These are phyloP conservation scores for Temnothorax curvispinosus DNA, from an alignment of 1,140 invertebrate genomes.

Conservation along the genomic window DNA sequence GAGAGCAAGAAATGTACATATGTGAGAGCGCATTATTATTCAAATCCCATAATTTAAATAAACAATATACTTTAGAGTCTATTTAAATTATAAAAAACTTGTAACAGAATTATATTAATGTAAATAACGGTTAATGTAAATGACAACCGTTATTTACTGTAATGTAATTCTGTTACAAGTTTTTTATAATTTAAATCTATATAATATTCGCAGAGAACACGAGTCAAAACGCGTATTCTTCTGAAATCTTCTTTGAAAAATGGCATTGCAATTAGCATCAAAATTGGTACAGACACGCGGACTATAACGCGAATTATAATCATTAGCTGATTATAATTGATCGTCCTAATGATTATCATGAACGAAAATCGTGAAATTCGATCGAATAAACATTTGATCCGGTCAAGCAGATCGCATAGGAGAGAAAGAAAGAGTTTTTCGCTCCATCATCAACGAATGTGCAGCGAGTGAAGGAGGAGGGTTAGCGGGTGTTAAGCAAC, in stretches of 20 bases:
- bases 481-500: constrained; percentile 66
- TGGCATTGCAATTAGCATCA: not conserved
- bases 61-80: not conserved
- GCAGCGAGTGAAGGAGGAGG: constrained; percentile 57
- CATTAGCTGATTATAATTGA: not conserved
- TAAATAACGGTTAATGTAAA: not conserved
- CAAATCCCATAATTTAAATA: not conserved
- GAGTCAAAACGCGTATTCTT: not conserved
- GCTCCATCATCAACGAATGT: constrained; percentile 42
- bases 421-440: constrained; percentile 27
- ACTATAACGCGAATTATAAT: not conserved
- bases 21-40: not conserved
- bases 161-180: not conserved
- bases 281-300: not conserved
- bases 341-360: not conserved
- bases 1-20: not conserved
- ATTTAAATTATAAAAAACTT: not conserved
- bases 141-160: not conserved
- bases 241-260: not conserved
- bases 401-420: not conserved
- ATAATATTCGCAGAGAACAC: not conserved
- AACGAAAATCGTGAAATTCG: not conserved
- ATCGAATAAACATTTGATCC: too few species aligned
- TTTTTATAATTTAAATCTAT: not conserved
- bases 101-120: not conserved